Percentiles rank a stretch among this genome's conserved stretches.
Conservation (phyloP, 1,140 invertebrate genomes). For the Arctopsyche grandis region DNA sequence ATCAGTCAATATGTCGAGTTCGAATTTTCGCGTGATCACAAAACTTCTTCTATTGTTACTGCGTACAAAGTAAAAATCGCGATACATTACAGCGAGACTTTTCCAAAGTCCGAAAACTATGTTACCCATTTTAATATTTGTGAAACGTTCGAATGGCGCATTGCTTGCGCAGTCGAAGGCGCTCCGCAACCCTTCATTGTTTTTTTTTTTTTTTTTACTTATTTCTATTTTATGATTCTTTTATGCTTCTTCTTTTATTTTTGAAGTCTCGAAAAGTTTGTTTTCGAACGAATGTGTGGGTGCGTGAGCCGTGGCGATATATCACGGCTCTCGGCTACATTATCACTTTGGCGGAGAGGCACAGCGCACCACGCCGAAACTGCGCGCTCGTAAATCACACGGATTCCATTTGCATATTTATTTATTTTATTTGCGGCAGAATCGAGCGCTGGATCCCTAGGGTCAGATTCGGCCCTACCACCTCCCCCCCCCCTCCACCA, state of each 20-base stretch:
- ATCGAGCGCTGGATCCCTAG: not conserved
- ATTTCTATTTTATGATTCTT: no score
- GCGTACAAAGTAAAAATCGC: no score
- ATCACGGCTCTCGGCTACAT: not conserved
- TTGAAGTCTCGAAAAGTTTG: not conserved
- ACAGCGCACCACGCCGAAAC: not conserved
- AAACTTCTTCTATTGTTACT: no score
- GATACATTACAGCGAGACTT: no score
- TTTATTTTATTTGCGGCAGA: slow-evolving; percentile 19
- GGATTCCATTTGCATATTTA: slow-evolving; percentile 32
- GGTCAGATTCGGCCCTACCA: not conserved
- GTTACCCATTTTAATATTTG: no score
- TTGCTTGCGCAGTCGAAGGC: no score
- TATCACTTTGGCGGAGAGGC: not conserved
- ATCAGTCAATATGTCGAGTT: no score
- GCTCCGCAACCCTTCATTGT: no score
- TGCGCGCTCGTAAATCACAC: slow-evolving; percentile 23
- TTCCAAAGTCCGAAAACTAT: no score
- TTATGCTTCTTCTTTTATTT: not conserved
- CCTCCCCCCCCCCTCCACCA: not conserved
- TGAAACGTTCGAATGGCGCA: no score
- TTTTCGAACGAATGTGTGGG: not conserved
- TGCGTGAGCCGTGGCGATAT: not conserved
- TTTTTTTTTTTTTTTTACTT: no score
- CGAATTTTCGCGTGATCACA: no score